Evolutionary conservation across 1,140 invertebrate species (phyloP), one percentile per base, ranked within the genome.

Genomic region (Helicoverpa armigera): DNA sequence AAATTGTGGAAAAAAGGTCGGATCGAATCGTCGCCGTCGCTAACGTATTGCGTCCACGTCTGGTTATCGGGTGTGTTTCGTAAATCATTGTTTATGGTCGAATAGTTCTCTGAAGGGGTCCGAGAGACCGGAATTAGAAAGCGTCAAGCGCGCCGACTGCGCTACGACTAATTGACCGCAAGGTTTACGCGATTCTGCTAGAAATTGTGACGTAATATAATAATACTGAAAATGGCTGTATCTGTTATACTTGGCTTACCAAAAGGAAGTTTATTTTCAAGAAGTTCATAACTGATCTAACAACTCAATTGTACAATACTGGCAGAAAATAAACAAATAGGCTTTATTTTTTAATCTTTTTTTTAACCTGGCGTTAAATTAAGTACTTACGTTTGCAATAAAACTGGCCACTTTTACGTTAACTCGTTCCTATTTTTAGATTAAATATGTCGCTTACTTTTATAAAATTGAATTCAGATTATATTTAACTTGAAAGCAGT

Each of bases 21-120:
- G 74, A 85, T 88, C 87, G 83, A 89, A 91, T 85, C 79, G 77
- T 67, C 65, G 78, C 82, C 75, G 77, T 50, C 65, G 78, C 69
- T 82, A 87, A 89, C 86, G 87, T 87, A 87, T 89, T 89, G 87
- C 88, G 51, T 76, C 43, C 43, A 61, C 79, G 87, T 74, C 81
- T 82, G 76, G 76, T 85, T 85, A 85, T 82, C 83, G 85, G 85
- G 83, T 88, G 85, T 89, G 88, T 94, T 93, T 94, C 93, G 92
- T 89, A 92, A 94, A 91, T 88, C 88, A 89, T 92, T 92, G 91
- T 94, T 93, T 94, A 92, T 94, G 93, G 91, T 94, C 89, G 91
- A 93, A 85, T 87, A 93, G 89, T 88, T 92, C 88, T 89, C 87
- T 88, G 88, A 86, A 90, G 89, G 88, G 90, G 89, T 89, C 90